A percentile compares a stretch with the other conserved stretches of the same genome.
Conservation (phyloP, 2,113 vertebrate species). For the Tyto alba region DNA sequence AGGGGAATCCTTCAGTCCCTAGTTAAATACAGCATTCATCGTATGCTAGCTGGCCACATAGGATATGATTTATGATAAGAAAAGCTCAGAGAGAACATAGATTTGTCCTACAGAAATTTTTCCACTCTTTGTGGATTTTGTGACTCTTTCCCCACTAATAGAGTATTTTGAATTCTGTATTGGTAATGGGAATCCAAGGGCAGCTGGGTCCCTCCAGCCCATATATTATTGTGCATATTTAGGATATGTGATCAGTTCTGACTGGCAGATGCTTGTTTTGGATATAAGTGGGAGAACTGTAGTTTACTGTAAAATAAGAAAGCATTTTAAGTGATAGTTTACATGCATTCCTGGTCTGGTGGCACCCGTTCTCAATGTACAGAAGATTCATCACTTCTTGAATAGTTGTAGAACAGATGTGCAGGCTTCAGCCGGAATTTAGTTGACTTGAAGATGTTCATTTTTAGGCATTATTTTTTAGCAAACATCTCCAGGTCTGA, state of each 20-base stretch:
- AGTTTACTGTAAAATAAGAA: not conserved
- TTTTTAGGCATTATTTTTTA: not conserved
- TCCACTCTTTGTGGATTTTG: not conserved
- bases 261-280: not conserved
- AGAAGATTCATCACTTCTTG: not conserved
- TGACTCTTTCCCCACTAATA: not conserved
- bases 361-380: not conserved
- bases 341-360: not conserved
- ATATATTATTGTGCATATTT: not conserved
- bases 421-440: not conserved
- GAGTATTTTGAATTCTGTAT: not conserved
- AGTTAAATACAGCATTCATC: not conserved
- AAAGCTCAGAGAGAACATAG: not conserved
- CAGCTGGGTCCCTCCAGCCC: not conserved
- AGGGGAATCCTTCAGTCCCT: not conserved
- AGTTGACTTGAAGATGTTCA: not conserved
- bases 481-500: not conserved
- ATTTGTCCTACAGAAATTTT: not conserved
- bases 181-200: not conserved
- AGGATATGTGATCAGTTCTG: not conserved
- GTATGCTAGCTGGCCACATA: not conserved
- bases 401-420: not conserved
- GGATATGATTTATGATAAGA: not conserved
- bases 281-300: not conserved
- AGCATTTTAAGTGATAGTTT: not conserved